These are phyloP conservation scores for Macrotus californicus DNA, from an alignment of 2,113 vertebrate genomes.

Conservation along the genomic window DNA sequence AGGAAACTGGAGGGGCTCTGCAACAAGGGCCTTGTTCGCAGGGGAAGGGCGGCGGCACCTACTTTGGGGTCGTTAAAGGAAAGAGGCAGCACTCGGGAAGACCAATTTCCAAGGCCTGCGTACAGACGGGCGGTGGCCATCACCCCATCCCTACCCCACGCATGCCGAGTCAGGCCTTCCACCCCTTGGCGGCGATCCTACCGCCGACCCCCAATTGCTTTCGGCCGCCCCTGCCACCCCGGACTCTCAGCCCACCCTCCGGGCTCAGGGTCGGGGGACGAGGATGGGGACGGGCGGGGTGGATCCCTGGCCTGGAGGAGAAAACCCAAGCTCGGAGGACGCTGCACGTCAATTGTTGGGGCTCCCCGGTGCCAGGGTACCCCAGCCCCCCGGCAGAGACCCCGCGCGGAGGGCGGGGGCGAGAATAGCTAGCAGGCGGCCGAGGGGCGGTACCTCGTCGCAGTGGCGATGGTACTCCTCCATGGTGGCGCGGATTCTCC, in stretches of 20 bases:
- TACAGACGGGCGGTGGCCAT: background rate
- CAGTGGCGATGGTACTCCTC: constrained; percentile 77
- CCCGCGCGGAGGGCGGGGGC: rapidly evolving
- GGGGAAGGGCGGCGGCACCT: background rate
- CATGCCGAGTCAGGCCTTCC: background rate
- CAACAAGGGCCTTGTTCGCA: background rate
- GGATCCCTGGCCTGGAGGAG: background rate
- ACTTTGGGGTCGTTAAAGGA: background rate
- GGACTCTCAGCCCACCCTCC: background rate
- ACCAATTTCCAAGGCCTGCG: constrained; percentile 23
- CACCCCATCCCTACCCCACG: background rate
- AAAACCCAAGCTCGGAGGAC: background rate
- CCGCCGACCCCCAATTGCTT: background rate
- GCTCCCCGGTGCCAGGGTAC: rapidly evolving
- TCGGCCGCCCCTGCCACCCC: rapidly evolving
- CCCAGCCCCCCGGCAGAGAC: background rate
- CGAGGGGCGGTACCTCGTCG: constrained; percentile 77
- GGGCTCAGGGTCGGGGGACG: background rate
- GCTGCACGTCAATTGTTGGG: background rate
- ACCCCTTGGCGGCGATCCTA: no score
- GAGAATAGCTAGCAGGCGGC: background rate
- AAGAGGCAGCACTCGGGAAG: background rate
- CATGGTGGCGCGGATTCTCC: constrained; percentile 59
- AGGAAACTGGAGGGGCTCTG: background rate
- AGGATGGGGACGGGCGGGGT: background rate